These are phyloP conservation scores for Ochropleura plecta DNA, from an alignment of 2,888 invertebrate genomes.

Conservation along the genomic window DNA sequence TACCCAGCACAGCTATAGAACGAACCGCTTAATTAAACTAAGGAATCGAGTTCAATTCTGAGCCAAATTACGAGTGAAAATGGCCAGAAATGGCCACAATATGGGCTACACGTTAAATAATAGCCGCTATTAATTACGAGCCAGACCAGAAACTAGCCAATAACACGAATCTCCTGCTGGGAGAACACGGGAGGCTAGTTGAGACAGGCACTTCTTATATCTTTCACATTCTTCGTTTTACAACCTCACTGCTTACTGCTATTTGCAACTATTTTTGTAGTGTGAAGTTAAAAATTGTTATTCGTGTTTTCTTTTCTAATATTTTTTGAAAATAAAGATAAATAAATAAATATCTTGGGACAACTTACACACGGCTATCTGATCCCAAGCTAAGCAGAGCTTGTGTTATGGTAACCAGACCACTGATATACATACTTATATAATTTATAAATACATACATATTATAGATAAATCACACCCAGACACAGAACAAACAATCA, in stretches of 20 bases:
- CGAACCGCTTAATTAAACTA: constrained; percentile 60
- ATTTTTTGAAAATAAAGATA: too few species aligned
- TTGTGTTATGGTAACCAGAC: too few species aligned
- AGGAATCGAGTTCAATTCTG: constrained; percentile 66
- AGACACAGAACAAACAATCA: too few species aligned
- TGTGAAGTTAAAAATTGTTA: too few species aligned
- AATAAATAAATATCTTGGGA: too few species aligned
- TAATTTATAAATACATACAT: too few species aligned
- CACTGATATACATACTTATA: too few species aligned
- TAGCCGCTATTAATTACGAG: constrained; percentile 67
- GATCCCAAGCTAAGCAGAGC: too few species aligned
- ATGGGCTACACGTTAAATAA: constrained; percentile 66
- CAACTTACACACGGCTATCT: too few species aligned
- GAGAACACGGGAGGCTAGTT: constrained; percentile 27
- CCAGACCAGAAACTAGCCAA: constrained; percentile 64
- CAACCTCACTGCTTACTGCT: neutral
- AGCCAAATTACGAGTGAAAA: constrained; percentile 67
- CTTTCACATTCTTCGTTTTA: neutral
- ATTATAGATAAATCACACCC: too few species aligned
- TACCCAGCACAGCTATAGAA: constrained; percentile 30
- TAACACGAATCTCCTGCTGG: constrained; percentile 59
- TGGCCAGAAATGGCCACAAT: constrained; percentile 62
- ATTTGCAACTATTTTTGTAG: neutral
- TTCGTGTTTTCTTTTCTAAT: too few species aligned
- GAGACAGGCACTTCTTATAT: neutral